These are phyloP conservation scores for Ectemnius cavifrons DNA, from an alignment of 2,888 invertebrate genomes.

Conservation along the genomic window DNA sequence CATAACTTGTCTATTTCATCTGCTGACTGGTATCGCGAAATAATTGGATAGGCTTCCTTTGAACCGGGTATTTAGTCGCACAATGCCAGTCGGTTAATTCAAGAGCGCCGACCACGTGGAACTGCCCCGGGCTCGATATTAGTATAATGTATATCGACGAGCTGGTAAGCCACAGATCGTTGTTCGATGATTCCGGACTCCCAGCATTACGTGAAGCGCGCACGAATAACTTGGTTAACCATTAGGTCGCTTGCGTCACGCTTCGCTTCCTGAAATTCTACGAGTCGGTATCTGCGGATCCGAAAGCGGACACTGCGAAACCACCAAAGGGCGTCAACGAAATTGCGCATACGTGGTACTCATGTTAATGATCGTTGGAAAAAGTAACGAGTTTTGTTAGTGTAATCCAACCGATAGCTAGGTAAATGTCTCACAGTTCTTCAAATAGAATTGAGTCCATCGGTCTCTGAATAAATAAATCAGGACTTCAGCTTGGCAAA, in stretches of 20 bases:
- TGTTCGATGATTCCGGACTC: slow-evolving; percentile 38
- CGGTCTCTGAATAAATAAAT: too few relatives aligned
- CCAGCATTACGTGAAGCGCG: slow-evolving; percentile 23
- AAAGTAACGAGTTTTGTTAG: too few relatives aligned
- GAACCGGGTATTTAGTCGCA: too few relatives aligned
- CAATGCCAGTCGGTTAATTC: too few relatives aligned
- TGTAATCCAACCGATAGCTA: too few relatives aligned
- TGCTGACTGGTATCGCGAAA: too few relatives aligned
- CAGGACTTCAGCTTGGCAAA: neutral
- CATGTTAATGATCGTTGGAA: slow-evolving; percentile 38
- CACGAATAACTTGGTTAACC: slow-evolving; percentile 57
- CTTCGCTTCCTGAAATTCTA: slow-evolving; percentile 49
- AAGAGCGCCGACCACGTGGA: neutral
- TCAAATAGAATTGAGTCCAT: too few relatives aligned
- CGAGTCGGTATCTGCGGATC: slow-evolving; percentile 14
- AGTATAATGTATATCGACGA: slow-evolving; percentile 20
- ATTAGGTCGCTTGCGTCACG: slow-evolving; percentile 55
- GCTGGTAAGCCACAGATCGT: slow-evolving; percentile 34
- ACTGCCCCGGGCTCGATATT: neutral
- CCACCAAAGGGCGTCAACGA: slow-evolving; percentile 33
- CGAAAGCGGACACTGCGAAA: too few relatives aligned
- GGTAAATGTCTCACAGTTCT: too few relatives aligned
- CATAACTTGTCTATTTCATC: too few relatives aligned
- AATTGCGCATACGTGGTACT: slow-evolving; percentile 50
- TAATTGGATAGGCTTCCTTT: too few relatives aligned